Percentiles rank a stretch among this genome's conserved stretches.
These are phyloP conservation scores for Rhingia rostrata DNA, from an alignment of 2,888 invertebrate species.

Conservation along the genomic window DNA sequence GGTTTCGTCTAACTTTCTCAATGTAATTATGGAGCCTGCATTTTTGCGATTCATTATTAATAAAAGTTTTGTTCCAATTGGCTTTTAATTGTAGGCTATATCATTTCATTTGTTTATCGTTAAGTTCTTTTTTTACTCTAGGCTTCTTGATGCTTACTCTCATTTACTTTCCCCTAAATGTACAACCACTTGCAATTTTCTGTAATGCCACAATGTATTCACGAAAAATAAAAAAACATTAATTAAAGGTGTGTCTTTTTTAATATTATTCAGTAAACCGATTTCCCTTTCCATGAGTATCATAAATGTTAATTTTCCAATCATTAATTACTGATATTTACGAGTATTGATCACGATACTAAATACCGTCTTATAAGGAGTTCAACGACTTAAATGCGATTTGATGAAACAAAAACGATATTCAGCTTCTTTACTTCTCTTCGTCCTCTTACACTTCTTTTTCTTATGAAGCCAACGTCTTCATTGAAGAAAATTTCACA, in stretches of 20 bases:
- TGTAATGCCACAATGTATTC: too few relatives aligned
- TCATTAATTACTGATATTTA: conserved; percentile 36
- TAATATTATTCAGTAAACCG: conserved; percentile 39
- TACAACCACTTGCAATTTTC: too few relatives aligned
- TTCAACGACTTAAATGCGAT: conserved; percentile 52
- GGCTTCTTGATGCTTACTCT: too few relatives aligned
- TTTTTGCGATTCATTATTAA: too few relatives aligned
- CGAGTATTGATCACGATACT: conserved; percentile 3
- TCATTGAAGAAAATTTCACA: conserved; percentile 51
- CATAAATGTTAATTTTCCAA: conserved; percentile 51
- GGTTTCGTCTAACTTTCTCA: conserved; percentile 26
- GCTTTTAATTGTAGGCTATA: too few relatives aligned
- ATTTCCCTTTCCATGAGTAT: conserved; percentile 48
- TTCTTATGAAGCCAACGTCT: conserved; percentile 28
- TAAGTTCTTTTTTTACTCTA: too few relatives aligned
- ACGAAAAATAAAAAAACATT: background rate
- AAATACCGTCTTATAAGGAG: conserved; percentile 37
- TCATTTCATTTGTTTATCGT: too few relatives aligned
- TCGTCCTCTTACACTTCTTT: conserved; percentile 34
- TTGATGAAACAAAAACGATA: conserved; percentile 19
- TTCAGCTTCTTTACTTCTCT: background rate
- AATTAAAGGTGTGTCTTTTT: conserved; percentile 26
- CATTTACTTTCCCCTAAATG: too few relatives aligned
- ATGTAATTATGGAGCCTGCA: background rate
- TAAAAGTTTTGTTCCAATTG: too few relatives aligned